Evolutionary conservation across 2,888 invertebrate genomes (phyloP).

Genomic region (Agonopterix arenella): DNA sequence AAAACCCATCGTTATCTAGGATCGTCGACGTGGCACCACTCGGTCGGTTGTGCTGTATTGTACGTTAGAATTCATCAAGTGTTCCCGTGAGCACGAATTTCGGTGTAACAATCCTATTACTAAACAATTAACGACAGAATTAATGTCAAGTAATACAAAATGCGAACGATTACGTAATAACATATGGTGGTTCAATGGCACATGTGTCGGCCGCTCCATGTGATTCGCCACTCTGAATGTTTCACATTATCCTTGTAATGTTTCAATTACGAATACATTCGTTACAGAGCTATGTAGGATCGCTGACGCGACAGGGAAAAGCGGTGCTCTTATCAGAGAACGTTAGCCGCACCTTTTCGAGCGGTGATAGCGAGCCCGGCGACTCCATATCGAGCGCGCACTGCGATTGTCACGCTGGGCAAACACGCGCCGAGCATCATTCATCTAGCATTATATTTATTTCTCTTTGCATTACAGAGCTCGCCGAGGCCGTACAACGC

Average conservation of each 20-base stretch:
- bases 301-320: constrained; percentile 66
- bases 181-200: constrained; percentile 58
- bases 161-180: constrained; percentile 53
- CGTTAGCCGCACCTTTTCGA: constrained; percentile 70
- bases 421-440: constrained; percentile 32
- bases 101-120: background rate
- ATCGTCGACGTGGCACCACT: background rate
- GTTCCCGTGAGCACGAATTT: too few relatives aligned
- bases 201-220: constrained; percentile 48
- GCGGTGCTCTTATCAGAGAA: constrained; percentile 67
- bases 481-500: constrained; percentile 7
- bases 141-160: constrained; percentile 37
- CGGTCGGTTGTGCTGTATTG: background rate
- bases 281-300: constrained; percentile 45
- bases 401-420: constrained; percentile 49
- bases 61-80: too few relatives aligned
- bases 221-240: constrained; percentile 25
- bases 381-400: constrained; percentile 44
- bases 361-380: constrained; percentile 56
- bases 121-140: constrained; percentile 12
- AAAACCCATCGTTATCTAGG: background rate
- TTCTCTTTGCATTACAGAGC: constrained; percentile 38
- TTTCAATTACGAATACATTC: constrained; percentile 40
- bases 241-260: constrained; percentile 38
- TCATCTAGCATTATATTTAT: constrained; percentile 20